These are phyloP conservation scores for Propithecus deckenii DNA, from an alignment of 2,797 vertebrate species.

Conservation along the genomic window DNA sequence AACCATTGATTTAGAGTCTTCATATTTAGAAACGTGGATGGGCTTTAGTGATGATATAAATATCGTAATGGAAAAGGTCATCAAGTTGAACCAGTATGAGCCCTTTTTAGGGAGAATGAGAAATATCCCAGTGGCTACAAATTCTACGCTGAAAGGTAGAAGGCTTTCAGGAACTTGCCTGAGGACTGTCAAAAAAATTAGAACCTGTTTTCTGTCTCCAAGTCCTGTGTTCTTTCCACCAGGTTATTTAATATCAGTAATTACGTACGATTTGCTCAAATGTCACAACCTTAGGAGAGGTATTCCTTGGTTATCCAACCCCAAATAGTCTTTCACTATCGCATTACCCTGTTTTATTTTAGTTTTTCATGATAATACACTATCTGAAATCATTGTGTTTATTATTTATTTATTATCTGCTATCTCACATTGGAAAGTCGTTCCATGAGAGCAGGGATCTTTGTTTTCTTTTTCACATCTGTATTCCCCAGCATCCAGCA, in stretches of 20 bases:
- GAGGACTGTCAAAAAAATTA: background rate
- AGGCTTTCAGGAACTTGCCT: background rate
- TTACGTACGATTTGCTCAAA: background rate
- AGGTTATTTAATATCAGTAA: background rate
- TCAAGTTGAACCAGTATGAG: background rate
- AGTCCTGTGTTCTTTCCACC: background rate
- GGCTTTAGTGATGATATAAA: slow-evolving; percentile 26
- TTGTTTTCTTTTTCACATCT: background rate
- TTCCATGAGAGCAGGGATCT: background rate
- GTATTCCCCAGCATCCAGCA: background rate
- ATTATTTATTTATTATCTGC: background rate
- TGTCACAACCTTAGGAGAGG: background rate
- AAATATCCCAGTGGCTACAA: background rate
- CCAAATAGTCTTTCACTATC: background rate
- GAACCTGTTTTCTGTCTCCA: background rate
- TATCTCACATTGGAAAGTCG: background rate
- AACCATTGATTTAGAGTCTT: slow-evolving; percentile 37
- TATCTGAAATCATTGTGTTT: background rate
- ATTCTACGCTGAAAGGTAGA: background rate
- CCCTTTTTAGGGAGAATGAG: background rate
- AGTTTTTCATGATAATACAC: background rate
- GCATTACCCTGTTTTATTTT: background rate
- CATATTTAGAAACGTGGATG: background rate
- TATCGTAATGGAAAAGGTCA: slow-evolving; percentile 48
- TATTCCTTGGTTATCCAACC: slow-evolving; percentile 4